Percentiles rank a stretch among this genome's conserved stretches.
Conservation (phyloP, 1,140 invertebrate species). For the Ctenoplectra terminalis region DNA sequence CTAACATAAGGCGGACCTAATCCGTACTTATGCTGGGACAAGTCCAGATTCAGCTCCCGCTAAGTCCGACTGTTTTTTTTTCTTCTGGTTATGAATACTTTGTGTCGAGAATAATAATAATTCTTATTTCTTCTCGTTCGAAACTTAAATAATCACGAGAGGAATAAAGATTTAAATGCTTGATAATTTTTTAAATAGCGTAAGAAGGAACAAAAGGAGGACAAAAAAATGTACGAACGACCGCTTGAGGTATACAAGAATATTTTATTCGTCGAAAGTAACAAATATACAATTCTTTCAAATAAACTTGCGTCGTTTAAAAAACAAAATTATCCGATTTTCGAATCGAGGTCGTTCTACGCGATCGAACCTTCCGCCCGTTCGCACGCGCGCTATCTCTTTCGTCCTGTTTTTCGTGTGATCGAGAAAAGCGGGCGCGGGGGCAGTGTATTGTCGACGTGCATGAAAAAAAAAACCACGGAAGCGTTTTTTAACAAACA, state of each 20-base stretch:
- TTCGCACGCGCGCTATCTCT: background rate
- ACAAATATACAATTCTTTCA: conserved; percentile 83
- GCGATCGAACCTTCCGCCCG: conserved; percentile 27
- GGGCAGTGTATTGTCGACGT: conserved; percentile 64
- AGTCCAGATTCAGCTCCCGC: background rate
- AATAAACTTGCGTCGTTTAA: conserved; percentile 73
- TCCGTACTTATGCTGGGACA: background rate
- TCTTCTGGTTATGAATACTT: background rate
- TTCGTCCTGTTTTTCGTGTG: background rate
- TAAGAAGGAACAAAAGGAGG: background rate
- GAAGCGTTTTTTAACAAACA: conserved; percentile 49
- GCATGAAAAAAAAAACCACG: conserved; percentile 44
- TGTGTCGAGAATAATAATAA: background rate
- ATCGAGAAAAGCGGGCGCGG: background rate
- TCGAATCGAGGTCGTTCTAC: conserved; percentile 30
- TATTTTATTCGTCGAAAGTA: conserved; percentile 84
- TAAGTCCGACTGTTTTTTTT: background rate
- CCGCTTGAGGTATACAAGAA: conserved; percentile 82
- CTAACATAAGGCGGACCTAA: background rate
- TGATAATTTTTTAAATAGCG: too few species aligned
- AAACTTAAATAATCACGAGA: background rate
- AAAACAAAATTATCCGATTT: conserved; percentile 54
- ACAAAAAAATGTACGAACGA: background rate
- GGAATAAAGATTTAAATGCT: background rate
- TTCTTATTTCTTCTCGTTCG: too few species aligned